Evolutionary conservation across 2,797 vertebrate genomes (phyloP).

Genomic region (Rhinella marina): DNA sequence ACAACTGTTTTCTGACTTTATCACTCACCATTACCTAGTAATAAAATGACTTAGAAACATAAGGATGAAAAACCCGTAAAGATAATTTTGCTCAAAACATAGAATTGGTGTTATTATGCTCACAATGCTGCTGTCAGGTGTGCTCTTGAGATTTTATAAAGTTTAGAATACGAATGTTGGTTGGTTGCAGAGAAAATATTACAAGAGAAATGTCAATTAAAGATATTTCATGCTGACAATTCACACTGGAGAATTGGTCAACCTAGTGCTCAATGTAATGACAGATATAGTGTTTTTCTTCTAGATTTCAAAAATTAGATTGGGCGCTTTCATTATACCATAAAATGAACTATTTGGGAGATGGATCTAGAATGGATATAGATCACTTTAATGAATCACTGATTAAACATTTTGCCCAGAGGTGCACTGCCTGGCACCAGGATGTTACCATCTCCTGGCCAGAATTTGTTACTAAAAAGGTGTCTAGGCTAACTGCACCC

Average conservation of each 20-base stretch:
- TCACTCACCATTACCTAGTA: neutral
- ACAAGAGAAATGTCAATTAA: conserved; percentile 63
- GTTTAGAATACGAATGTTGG: conserved; percentile 57
- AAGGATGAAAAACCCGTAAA: neutral
- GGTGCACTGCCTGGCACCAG: neutral
- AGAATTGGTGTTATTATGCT: conserved; percentile 32
- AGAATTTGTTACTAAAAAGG: neutral
- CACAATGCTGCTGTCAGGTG: conserved; percentile 31
- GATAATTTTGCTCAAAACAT: conserved; percentile 27
- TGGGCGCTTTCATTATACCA: conserved; percentile 30
- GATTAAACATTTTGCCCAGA: neutral
- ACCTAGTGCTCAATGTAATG: conserved; percentile 58
- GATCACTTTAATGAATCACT: conserved; percentile 61
- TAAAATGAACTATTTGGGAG: conserved; percentile 29
- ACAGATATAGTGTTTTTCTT: conserved; percentile 56
- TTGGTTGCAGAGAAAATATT: conserved; percentile 57
- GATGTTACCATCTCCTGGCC: neutral
- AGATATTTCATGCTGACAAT: conserved; percentile 59
- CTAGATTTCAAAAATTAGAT: conserved; percentile 57
- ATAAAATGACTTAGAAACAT: neutral
- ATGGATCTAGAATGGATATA: conserved; percentile 25
- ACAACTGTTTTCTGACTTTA: neutral
- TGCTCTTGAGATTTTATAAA: conserved; percentile 49
- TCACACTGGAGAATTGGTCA: conserved; percentile 58
- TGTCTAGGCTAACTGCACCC: neutral